Percentiles rank a stretch among this genome's conserved stretches.
phyloP scores from a whole-genome alignment of 2,113 vertebrate species.

The Brachyhypopomus gauderio region DNA sequence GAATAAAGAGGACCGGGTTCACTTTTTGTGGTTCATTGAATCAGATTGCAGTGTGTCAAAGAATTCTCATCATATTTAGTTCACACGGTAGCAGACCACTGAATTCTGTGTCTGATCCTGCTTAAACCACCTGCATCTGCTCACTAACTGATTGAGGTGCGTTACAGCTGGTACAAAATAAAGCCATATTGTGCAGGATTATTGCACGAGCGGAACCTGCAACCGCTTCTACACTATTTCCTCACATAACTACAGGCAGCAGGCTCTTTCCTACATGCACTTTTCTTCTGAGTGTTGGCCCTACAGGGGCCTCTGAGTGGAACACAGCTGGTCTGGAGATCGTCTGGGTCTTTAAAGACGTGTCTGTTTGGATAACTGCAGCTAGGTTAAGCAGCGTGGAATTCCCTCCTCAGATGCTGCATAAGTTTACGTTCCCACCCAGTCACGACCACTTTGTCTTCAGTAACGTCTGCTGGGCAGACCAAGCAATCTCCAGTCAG shows the following conservation, averaged over 20 bases:
- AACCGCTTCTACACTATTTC: neutral
- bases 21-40: neutral
- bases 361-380: constrained; percentile 51
- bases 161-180: neutral
- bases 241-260: neutral
- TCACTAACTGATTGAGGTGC: neutral
- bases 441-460: constrained; percentile 30
- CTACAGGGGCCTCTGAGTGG: constrained; percentile 24
- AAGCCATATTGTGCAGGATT: neutral
- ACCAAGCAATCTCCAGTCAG: constrained; percentile 28
- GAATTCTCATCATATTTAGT: no score
- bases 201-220: neutral
- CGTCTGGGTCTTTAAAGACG: constrained; percentile 42
- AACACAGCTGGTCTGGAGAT: constrained; percentile 46
- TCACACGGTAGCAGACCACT: neutral
- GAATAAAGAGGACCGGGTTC: neutral
- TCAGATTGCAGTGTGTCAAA: neutral
- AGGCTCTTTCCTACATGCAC: neutral
- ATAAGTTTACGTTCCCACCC: constrained; percentile 35
- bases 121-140: no score
- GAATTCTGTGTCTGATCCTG: neutral
- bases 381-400: constrained; percentile 40
- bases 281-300: constrained; percentile 22
- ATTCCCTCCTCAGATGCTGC: constrained; percentile 36
- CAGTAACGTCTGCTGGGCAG: neutral